Percentiles rank a stretch among this genome's conserved stretches.
Evolutionary conservation across 35 echinoderm and acorn worm genomes (phyloP).

Genomic region (Heliocidaris erythrogramma): DNA sequence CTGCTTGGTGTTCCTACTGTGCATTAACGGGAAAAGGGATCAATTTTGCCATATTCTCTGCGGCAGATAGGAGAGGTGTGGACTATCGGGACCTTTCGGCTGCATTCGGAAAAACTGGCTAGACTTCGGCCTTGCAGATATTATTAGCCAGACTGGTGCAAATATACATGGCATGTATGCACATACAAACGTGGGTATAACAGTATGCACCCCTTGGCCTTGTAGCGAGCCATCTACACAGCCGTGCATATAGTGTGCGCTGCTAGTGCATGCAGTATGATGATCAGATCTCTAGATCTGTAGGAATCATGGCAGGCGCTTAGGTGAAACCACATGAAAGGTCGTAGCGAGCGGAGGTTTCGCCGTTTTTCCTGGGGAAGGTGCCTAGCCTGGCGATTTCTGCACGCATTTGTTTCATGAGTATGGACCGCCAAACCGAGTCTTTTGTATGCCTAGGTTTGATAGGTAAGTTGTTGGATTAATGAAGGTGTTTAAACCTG

Average conservation of each 20-base stretch:
- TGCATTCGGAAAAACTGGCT: slow-evolving; percentile 43
- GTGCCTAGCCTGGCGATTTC: slow-evolving; percentile 12
- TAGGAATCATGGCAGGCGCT: slow-evolving; percentile 36
- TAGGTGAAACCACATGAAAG: slow-evolving; percentile 32
- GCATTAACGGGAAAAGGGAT: slow-evolving; percentile 23
- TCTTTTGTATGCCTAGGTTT: slow-evolving; percentile 97
- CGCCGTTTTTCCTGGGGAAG: slow-evolving; percentile 32
- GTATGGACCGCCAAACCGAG: slow-evolving; percentile 95
- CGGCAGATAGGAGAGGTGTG: slow-evolving; percentile 14
- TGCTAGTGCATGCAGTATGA: not conserved
- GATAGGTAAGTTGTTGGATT: slow-evolving; percentile 73
- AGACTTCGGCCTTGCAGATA: slow-evolving; percentile 54
- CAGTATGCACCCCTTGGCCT: slow-evolving; percentile 27
- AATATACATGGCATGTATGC: slow-evolving; percentile 55
- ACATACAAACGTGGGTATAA: slow-evolving; percentile 22
- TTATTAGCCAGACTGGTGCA: slow-evolving; percentile 53
- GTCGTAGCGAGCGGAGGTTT: slow-evolving; percentile 2
- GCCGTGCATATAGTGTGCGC: slow-evolving; percentile 6
- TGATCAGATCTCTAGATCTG: not conserved
- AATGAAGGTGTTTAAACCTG: not conserved
- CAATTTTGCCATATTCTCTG: slow-evolving; percentile 1
- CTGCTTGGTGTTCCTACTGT: not conserved
- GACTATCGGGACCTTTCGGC: slow-evolving; percentile 42
- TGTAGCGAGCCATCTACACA: not conserved
- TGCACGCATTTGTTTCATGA: slow-evolving; percentile 47